phyloP scores from a whole-genome alignment of 2,797 vertebrate species.

The Rhinatrema bivittatum region DNA sequence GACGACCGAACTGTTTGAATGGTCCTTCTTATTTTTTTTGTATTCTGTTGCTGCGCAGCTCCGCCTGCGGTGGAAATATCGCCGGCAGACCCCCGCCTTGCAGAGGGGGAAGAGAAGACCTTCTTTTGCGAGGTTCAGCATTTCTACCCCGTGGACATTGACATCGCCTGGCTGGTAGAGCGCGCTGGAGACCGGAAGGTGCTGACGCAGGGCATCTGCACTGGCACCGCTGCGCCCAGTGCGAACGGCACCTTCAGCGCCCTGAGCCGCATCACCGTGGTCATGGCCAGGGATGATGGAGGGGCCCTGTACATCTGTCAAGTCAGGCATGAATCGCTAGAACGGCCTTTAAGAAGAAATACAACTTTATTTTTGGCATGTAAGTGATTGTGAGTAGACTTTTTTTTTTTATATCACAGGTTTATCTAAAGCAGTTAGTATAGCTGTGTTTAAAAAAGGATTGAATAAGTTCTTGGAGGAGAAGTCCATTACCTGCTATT shows the following conservation, averaged over 20 bases:
- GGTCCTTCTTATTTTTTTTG: too few species aligned
- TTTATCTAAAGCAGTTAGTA: too few species aligned
- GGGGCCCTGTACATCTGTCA: constrained; percentile 34
- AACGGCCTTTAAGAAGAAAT: constrained; percentile 11
- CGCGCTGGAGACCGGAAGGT: constrained; percentile 2
- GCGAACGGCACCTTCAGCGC: constrained; percentile 37
- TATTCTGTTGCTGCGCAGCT: constrained; percentile 18
- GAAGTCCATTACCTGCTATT: too few species aligned
- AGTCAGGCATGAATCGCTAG: constrained; percentile 38
- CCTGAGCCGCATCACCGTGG: constrained; percentile 37
- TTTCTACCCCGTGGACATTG: constrained; percentile 44
- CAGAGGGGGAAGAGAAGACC: constrained; percentile 38
- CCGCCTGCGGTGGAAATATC: constrained; percentile 29
- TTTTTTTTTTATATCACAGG: too few species aligned
- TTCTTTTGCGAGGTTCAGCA: constrained; percentile 41
- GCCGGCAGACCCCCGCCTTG: constrained; percentile 24
- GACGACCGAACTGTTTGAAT: too few species aligned
- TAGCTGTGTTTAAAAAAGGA: too few species aligned
- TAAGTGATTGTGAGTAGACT: too few species aligned
- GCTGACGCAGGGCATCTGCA: constrained; percentile 29
- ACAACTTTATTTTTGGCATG: constrained; percentile 31
- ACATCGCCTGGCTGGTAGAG: constrained; percentile 32
- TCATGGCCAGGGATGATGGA: constrained; percentile 4
- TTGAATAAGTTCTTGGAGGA: too few species aligned
- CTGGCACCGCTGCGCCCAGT: constrained; percentile 22